phyloP scores from a whole-genome alignment of 1,140 invertebrate species.

The Drosophila burlai region DNA sequence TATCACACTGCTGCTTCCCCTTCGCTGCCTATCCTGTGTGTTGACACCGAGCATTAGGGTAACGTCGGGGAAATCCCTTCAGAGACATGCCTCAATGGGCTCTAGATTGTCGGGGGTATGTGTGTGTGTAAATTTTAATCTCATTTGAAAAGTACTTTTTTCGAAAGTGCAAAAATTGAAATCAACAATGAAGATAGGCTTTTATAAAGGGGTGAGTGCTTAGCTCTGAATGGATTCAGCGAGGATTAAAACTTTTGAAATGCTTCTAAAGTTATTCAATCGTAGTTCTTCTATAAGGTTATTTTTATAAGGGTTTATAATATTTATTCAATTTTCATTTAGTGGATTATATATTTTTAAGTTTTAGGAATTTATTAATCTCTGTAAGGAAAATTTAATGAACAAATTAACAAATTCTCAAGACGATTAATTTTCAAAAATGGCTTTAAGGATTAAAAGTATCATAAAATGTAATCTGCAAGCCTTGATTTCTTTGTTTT shows the following conservation, averaged over 20 bases:
- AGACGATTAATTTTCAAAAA: neutral
- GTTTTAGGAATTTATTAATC: too few relatives aligned
- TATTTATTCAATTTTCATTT: neutral
- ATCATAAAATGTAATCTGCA: neutral
- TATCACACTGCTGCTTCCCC: slow-evolving; percentile 67
- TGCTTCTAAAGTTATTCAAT: slow-evolving; percentile 14
- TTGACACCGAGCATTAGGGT: slow-evolving; percentile 76
- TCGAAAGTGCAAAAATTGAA: slow-evolving; percentile 72
- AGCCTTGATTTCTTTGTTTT: neutral
- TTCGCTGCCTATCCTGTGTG: slow-evolving; percentile 43
- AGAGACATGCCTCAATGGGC: slow-evolving; percentile 63
- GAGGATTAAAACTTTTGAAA: slow-evolving; percentile 42
- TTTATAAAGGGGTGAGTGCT: slow-evolving; percentile 46
- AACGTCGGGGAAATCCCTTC: slow-evolving; percentile 65
- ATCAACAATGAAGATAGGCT: slow-evolving; percentile 56
- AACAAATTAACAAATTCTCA: neutral
- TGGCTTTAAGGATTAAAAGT: neutral
- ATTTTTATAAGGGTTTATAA: neutral
- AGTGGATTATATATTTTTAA: neutral
- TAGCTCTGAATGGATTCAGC: slow-evolving; percentile 9
- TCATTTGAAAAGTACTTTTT: slow-evolving; percentile 78
- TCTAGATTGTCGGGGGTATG: slow-evolving; percentile 12
- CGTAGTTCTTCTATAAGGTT: neutral
- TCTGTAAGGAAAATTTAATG: neutral
- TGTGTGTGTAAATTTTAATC: slow-evolving; percentile 73